Evolutionary conservation across 2,797 vertebrate genomes (phyloP).

Genomic region (Tinamus major): DNA sequence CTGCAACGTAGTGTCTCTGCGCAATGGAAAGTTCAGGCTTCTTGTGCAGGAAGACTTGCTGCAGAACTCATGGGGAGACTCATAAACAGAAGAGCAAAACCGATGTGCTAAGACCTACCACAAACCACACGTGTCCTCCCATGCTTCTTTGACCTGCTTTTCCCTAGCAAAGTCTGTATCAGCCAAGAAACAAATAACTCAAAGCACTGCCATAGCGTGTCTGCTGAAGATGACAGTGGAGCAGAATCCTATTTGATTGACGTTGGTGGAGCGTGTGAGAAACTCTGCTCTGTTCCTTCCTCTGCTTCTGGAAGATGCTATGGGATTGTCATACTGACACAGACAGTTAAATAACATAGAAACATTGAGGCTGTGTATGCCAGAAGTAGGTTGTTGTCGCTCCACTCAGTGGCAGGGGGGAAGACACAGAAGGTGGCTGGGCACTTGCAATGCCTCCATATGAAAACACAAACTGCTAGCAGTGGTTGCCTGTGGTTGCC

Average conservation of each 20-base stretch:
- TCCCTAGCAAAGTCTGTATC: neutral
- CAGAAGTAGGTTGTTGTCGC: neutral
- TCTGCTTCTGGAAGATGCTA: neutral
- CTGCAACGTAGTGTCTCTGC: neutral
- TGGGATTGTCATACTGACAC: neutral
- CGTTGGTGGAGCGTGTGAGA: neutral
- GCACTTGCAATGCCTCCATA: neutral
- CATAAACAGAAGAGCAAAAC: neutral
- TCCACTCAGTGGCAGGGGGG: neutral
- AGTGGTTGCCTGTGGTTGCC: neutral
- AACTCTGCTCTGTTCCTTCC: neutral
- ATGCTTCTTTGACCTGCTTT: neutral
- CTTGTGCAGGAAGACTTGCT: neutral
- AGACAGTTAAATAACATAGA: neutral
- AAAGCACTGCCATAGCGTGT: neutral
- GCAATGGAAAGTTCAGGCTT: constrained; percentile 1
- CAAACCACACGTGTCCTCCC: neutral
- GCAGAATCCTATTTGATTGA: neutral
- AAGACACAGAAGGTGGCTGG: neutral
- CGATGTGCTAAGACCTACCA: rapidly evolving
- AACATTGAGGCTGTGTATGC: rapidly evolving
- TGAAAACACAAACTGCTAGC: neutral
- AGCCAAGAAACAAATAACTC: neutral
- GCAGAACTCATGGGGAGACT: neutral
- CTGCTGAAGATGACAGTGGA: neutral